Evolutionary conservation across 2,888 invertebrate species (phyloP).

Genomic region (Aphidius colemani): DNA sequence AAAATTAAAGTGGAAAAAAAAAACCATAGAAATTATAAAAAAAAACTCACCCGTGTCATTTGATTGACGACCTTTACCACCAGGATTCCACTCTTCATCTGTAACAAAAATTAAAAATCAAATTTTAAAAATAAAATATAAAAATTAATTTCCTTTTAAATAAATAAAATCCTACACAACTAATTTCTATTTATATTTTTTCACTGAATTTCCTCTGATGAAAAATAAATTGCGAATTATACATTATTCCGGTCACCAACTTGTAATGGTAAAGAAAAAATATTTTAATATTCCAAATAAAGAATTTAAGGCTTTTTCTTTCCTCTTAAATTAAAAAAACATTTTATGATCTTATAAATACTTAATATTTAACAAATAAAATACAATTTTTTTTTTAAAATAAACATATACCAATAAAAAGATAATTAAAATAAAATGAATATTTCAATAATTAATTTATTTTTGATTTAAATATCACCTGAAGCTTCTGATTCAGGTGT

Average conservation of each 20-base stretch:
- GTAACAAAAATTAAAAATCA: slow-evolving; percentile 42
- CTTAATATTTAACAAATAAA: not conserved
- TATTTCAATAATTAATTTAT: too few species aligned
- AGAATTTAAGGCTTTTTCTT: too few species aligned
- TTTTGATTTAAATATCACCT: slow-evolving; percentile 45
- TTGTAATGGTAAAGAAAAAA: too few species aligned
- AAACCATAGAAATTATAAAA: not conserved
- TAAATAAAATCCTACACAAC: too few species aligned
- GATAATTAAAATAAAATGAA: too few species aligned
- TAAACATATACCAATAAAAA: not conserved
- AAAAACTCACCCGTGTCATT: slow-evolving; percentile 55
- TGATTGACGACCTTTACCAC: slow-evolving; percentile 62
- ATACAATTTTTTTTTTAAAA: slow-evolving; percentile 8
- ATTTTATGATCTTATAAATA: not conserved
- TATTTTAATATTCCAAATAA: too few species aligned
- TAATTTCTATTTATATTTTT: too few species aligned
- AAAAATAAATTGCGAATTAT: too few species aligned
- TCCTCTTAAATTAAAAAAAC: not conserved
- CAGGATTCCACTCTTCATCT: slow-evolving; percentile 70
- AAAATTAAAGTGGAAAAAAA: not conserved
- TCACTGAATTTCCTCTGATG: too few species aligned
- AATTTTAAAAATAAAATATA: slow-evolving; percentile 5
- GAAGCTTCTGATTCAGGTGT: slow-evolving; percentile 55
- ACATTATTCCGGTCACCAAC: too few species aligned
- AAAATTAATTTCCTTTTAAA: too few species aligned